Evolutionary conservation across 2,888 invertebrate genomes (phyloP).

Genomic region (Sinhomidia bicolor): DNA sequence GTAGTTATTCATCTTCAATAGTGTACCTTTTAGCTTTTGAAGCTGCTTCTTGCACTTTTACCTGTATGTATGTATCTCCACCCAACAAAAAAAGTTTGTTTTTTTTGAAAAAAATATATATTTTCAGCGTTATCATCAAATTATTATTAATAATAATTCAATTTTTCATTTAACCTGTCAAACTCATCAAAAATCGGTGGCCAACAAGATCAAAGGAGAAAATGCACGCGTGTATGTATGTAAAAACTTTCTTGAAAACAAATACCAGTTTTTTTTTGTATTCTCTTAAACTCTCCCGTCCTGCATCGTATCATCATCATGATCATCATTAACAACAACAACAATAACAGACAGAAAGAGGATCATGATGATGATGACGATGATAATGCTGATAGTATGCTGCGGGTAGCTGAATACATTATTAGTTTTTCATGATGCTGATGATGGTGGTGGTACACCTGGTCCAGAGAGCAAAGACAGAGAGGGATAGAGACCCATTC

Average conservation of each 20-base stretch:
- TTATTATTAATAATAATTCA: constrained; percentile 75
- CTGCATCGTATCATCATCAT: background rate
- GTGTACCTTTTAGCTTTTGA: constrained; percentile 24
- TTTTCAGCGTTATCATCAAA: constrained; percentile 66
- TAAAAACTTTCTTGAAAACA: constrained; percentile 57
- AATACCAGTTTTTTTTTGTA: constrained; percentile 64
- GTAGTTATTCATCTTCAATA: constrained; percentile 21
- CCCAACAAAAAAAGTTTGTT: background rate
- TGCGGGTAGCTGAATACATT: constrained; percentile 70
- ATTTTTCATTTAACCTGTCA: constrained; percentile 74
- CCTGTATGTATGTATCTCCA: background rate
- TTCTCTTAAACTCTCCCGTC: background rate
- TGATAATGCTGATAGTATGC: constrained; percentile 33
- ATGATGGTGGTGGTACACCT: constrained; percentile 59
- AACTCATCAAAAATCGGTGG: constrained; percentile 75
- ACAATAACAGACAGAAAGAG: background rate
- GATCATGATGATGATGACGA: constrained; percentile 1
- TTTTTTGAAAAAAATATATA: constrained; percentile 46
- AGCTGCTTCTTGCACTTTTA: too few species aligned
- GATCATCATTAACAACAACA: background rate
- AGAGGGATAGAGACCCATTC: constrained; percentile 13
- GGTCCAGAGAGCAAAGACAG: constrained; percentile 25
- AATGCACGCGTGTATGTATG: constrained; percentile 66
- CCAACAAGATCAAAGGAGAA: constrained; percentile 71
- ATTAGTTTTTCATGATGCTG: constrained; percentile 60